Evolutionary conservation across 37 sponge, comb jelly and placozoan genomes (phyloP).

Genomic region (Crambe crambe): DNA sequence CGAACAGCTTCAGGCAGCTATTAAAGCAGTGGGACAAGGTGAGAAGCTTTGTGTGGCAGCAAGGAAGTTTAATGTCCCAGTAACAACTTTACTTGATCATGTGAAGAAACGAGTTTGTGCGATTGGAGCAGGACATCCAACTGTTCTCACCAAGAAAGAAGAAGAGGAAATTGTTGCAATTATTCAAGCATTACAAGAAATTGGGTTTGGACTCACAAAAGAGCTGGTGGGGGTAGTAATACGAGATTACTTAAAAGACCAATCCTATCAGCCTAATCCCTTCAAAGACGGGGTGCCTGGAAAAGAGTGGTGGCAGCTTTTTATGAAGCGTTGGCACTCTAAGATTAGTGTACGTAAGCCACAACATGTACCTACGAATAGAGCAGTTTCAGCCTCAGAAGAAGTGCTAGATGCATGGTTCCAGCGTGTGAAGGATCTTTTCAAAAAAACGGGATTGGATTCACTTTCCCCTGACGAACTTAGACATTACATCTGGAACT

Average conservation of each 20-base stretch:
- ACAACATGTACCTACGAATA: slow-evolving; percentile 20
- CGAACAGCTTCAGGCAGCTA: slow-evolving; percentile 6
- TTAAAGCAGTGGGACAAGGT: slow-evolving; percentile 3
- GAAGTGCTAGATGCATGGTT: slow-evolving; percentile 30
- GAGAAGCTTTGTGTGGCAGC: slow-evolving; percentile 13
- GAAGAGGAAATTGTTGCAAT: slow-evolving; percentile 54
- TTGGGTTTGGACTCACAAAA: slow-evolving; percentile 56
- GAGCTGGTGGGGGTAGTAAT: slow-evolving; percentile 46
- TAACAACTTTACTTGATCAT: slow-evolving; percentile 36
- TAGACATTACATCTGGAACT: slow-evolving; percentile 40
- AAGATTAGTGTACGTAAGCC: slow-evolving; percentile 21
- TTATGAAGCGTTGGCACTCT: slow-evolving; percentile 44
- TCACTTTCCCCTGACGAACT: slow-evolving; percentile 12
- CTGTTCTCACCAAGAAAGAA: slow-evolving; percentile 29
- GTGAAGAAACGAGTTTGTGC: not conserved
- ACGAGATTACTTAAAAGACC: slow-evolving; percentile 35
- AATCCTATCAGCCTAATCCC: slow-evolving; percentile 24
- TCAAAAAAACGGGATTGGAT: not conserved
- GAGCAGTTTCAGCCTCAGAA: slow-evolving; percentile 22
- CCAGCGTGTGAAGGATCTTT: slow-evolving; percentile 5
- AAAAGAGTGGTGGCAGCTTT: slow-evolving; percentile 43
- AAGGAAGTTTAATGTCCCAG: slow-evolving; percentile 38
- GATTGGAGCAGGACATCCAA: slow-evolving; percentile 36
- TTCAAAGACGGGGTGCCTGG: slow-evolving; percentile 40
- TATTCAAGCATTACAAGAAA: slow-evolving; percentile 46